A percentile compares a stretch with the other conserved stretches of the same genome.
Conservation (phyloP, 2,797 vertebrate species). For the Acomys russatus region DNA sequence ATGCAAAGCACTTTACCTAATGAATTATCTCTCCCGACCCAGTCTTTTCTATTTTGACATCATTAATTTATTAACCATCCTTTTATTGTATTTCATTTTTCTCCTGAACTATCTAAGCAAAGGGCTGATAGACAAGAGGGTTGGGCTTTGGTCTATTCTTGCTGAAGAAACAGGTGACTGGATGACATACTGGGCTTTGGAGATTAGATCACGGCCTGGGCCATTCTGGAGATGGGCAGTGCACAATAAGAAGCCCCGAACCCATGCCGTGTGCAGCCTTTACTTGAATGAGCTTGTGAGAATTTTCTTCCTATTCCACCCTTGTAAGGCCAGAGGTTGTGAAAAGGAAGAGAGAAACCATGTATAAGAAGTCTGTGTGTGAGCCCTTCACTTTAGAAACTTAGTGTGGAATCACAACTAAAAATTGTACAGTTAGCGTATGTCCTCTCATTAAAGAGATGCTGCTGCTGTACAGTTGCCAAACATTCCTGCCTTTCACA, state of each 20-base stretch:
- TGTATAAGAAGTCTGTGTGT: background rate
- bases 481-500: conserved; percentile 11
- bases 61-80: conserved; percentile 13
- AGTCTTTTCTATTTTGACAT: conserved; percentile 31
- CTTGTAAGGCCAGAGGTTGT: background rate
- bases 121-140: background rate
- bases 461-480: conserved; percentile 21
- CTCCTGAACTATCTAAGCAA: background rate
- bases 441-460: background rate
- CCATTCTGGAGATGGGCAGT: background rate
- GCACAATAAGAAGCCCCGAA: background rate
- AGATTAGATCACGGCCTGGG: background rate
- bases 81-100: background rate
- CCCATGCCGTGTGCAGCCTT: background rate
- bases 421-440: background rate
- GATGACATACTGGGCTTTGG: background rate
- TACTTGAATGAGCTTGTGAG: background rate
- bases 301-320: background rate
- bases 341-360: background rate
- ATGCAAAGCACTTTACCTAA: background rate
- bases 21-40: background rate
- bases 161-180: background rate
- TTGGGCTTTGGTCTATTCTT: background rate
- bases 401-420: background rate
- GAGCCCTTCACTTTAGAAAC: background rate